Conservation (phyloP, 2,113 vertebrate species). For the Epinephelus fuscoguttatus region DNA sequence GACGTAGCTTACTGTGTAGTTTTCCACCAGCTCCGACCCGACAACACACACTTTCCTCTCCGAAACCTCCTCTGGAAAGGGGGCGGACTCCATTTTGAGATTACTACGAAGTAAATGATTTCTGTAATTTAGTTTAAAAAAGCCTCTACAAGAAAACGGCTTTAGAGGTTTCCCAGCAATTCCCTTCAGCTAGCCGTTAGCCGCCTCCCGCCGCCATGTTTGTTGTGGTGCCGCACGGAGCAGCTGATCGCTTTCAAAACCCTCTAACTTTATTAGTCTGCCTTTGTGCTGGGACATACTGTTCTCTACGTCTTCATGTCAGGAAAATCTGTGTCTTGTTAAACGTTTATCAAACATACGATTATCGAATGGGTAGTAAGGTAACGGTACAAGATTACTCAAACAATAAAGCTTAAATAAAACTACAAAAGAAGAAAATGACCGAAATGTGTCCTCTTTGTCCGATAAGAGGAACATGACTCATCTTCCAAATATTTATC, state of each 20-base stretch:
- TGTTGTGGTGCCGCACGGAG: slow-evolving; percentile 68
- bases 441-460: background rate
- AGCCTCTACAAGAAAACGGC: background rate
- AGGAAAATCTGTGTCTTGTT: background rate
- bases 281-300: background rate
- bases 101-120: rapidly evolving
- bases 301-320: rapidly evolving
- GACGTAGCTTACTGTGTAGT: slow-evolving; percentile 87
- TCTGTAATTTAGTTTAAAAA: background rate
- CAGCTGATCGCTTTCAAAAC: slow-evolving; percentile 49
- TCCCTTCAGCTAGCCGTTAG: slow-evolving; percentile 6
- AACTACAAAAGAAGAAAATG: background rate
- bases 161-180: background rate
- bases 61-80: slow-evolving; percentile 79
- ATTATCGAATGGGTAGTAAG: background rate
- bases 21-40: slow-evolving; percentile 94
- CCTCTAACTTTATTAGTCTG: slow-evolving; percentile 50
- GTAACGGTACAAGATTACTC: background rate
- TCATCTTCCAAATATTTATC: background rate
- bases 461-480: background rate
- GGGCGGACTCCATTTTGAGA: slow-evolving; percentile 84
- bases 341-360: background rate
- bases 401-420: background rate
- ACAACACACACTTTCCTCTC: slow-evolving; percentile 88
- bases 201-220: slow-evolving; percentile 71